Percentiles rank a stretch among this genome's conserved stretches.
phyloP scores from a whole-genome alignment of 2,888 invertebrate species.

The Sisyra terminalis region DNA sequence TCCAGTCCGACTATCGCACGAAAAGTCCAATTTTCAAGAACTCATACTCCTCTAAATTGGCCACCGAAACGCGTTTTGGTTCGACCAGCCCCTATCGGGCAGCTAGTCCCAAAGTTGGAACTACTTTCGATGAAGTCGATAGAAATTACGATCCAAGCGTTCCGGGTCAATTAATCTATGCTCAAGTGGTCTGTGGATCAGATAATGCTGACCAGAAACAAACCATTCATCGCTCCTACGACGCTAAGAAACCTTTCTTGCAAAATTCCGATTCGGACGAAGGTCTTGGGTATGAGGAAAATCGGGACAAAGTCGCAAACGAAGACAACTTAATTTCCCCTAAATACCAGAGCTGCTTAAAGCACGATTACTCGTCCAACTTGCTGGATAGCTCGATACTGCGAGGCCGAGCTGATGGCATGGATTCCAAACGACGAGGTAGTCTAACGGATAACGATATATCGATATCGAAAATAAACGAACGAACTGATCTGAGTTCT shows the following conservation, averaged over 20 bases:
- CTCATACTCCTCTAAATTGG: background rate
- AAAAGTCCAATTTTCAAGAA: background rate
- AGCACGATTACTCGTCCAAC: conserved; percentile 20
- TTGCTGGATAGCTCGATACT: conserved; percentile 29
- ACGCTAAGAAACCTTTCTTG: conserved; percentile 28
- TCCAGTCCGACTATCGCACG: background rate
- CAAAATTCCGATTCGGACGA: conserved; percentile 63
- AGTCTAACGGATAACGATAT: conserved; percentile 22
- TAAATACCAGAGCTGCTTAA: conserved; percentile 31
- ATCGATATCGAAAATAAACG: conserved; percentile 14
- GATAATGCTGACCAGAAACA: conserved; percentile 23
- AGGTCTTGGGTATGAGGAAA: conserved; percentile 56
- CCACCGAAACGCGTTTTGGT: background rate
- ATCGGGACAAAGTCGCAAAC: conserved; percentile 12
- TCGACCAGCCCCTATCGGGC: conserved; percentile 15
- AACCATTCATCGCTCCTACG: conserved; percentile 34
- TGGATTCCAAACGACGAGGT: conserved; percentile 40
- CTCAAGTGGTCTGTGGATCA: conserved; percentile 47
- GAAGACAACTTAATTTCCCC: conserved; percentile 46
- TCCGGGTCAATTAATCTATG: conserved; percentile 46
- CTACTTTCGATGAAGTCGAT: conserved; percentile 27
- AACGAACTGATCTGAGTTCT: conserved; percentile 45
- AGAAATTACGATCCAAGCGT: conserved; percentile 19
- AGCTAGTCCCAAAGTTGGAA: conserved; percentile 18
- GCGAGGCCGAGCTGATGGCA: conserved; percentile 47